phyloP scores from a whole-genome alignment of 2,113 vertebrate genomes.

The Phalacrocorax aristotelis region DNA sequence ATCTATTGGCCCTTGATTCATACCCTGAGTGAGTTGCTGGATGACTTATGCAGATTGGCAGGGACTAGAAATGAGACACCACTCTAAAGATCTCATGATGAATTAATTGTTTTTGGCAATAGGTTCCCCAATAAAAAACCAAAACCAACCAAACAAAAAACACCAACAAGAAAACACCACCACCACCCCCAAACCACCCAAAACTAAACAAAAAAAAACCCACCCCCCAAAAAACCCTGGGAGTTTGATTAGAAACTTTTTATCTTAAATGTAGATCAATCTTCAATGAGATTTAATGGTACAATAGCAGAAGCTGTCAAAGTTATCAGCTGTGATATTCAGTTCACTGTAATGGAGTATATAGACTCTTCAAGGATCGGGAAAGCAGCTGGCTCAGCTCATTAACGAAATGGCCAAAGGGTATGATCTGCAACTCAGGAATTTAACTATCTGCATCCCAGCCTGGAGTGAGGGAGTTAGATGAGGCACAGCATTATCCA shows the following conservation, averaged over 20 bases:
- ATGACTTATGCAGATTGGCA: neutral
- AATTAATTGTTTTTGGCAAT: neutral
- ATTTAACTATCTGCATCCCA: neutral
- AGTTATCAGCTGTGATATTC: neutral
- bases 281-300: neutral
- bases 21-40: neutral
- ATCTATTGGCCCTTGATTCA: neutral
- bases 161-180: too few relatives aligned
- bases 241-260: neutral
- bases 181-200: too few relatives aligned
- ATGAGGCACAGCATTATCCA: neutral
- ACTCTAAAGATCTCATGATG: neutral
- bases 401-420: neutral
- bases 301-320: neutral
- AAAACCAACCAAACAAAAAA: neutral
- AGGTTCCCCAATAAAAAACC: neutral
- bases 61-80: neutral
- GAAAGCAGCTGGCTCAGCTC: neutral
- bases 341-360: neutral
- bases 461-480: neutral
- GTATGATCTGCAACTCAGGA: neutral
- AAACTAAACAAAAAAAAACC: neutral
- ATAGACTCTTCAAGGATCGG: neutral
- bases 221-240: rapidly evolving
- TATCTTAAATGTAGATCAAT: neutral